Evolutionary conservation across 2,113 vertebrate species (phyloP), one percentile per base, ranked within the genome.

Genomic region (Eurystomus gularis): DNA sequence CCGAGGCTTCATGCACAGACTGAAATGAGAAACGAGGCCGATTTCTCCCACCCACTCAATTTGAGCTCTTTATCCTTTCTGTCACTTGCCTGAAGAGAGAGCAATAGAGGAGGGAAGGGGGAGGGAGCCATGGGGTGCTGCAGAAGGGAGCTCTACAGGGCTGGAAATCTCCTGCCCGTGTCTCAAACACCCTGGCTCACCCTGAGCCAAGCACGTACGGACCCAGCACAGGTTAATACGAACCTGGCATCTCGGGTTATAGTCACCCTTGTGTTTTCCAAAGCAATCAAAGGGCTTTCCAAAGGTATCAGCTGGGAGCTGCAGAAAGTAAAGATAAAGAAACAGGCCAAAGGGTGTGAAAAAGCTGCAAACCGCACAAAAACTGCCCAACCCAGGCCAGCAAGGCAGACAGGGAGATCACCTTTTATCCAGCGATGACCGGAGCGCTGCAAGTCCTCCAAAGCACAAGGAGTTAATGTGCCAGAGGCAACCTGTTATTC

Each of bases 1-100:
- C 96, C 0, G 73, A 78, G 95, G 96, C 95, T 91, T 79, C 88
- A 75, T 19, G 77, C 82, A 46, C 82, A 96, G 96, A 95, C 94
- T 92, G 88, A 83, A 95, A 83, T 6, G 80, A 87, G 93, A 68
- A 91, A 64, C 46, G 18, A 61, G 90, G 83, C 61, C 1, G 8
- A 71, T 52, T 88, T 79, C 88, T 93, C 96, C 96, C 96, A 96
- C 95, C 92, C 96, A 82, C 96, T 97, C 96, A 65, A 72, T 88
- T 82, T 72, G 80, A 96, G 94, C 86, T 90, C 90, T 95, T 95
- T 94, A 93, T 94, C 88, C 88, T 68, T 66, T 93, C 92, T 96
- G 86, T 79, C 94, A 72, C 62, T 96, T 37, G 94, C 57, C 86
- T 89, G 77, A 82, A 84, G 86, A 94, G 52, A 86, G 28, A 95